Evolutionary conservation across 2,797 vertebrate species (phyloP), one percentile per base, ranked within the genome.

Genomic region (Micromesistius poutassou): DNA sequence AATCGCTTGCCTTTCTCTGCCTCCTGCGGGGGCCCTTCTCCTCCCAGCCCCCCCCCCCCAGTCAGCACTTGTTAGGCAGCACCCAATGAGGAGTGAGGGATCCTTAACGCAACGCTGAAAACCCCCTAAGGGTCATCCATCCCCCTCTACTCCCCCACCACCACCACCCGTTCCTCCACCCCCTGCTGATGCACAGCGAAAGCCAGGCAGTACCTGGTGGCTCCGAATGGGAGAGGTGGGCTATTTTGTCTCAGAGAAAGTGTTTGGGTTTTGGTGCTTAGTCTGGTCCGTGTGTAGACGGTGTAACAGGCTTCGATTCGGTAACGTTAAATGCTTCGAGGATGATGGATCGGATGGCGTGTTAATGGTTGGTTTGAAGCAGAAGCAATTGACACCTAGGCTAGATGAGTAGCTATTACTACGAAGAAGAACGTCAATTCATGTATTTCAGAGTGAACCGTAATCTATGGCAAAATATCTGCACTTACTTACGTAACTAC

Each of bases 11-110:
- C 80, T 89, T 74, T 81, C 83, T 80, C 76, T 80, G 76, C 81
- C 85, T 83, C 42, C 85, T 78, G 81, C 82, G 82, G 66, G 79
- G 85, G 81, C 88, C 88, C 90, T 90, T 92, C 88, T 88, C 81
- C 86, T 84, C 82, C 87, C 84, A 38, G 81, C 88, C 81, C 85
- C 79, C 82, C 81, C 82, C 70, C 78, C 85, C 81, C 89, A 91
- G 90, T 92, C 88, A 88, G 81, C 87, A 84, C 83, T 87, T 85
- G 82, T 89, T 82, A 87, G 80, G 79, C 19, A 10, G 36, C 75
- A 74, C 28, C 76, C 82, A 82, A 84, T 80, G 76, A 82, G 84
- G 40, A 86, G 80, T 31, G 19, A 84, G 78, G 76, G 79, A 80
- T 83, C 79, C 85, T 71, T 82, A 84, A 86, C 81, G 85, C 73